Base-by-base conservation (phyloP, 1,140 invertebrate genomes). In the Venustaconcha ellipsiformis region DNA sequence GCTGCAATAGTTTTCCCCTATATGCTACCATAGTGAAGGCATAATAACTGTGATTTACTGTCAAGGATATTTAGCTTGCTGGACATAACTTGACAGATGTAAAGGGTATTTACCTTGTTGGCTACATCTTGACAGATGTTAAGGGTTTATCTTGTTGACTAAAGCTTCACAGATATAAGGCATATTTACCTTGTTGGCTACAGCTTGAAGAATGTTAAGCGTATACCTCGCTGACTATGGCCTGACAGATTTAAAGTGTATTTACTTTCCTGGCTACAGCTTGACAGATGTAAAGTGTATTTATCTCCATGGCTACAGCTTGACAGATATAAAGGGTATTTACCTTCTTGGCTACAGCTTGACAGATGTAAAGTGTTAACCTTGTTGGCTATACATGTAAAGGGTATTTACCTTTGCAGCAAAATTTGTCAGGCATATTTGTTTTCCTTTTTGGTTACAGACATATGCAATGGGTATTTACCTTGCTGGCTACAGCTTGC, bases 361-460 rank as follows among this genome's bases (percentile, higher is more conserved):
- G 85, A 81, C 84, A 89, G 88, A 18, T 82, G 78, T 65, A 80
- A 82, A 57, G 74, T 80, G 68, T 80, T 76, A 57, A 58, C 57
- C 26, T 30, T 30, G 26, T 30, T 30, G 26, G 26, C 26, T 30
- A 30, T 2, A 30, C 1, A 30, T 30, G 26, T 30, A 30, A 30
- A 30, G 26, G 26, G 26, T 3, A 30, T 30, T 30, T 30, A 30
- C n/a, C n/a, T n/a, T n/a, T n/a, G n/a, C n/a, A n/a, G n/a, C n/a
- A n/a, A n/a, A n/a, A n/a, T 2, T 30, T 30, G 1, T 30, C 26
- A 30, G 26, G 26, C 2, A 30, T 30, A 30, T 30, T 30, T 30
- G 18, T 30, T 17, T 59, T 86, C 86, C 84, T 89, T 83, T 69
- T 84, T 83, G 55, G 85, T 85, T 23, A 88, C 59, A 55, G 26